Base-by-base conservation (phyloP, 2,113 vertebrate genomes). In the Pituophis catenifer region DNA sequence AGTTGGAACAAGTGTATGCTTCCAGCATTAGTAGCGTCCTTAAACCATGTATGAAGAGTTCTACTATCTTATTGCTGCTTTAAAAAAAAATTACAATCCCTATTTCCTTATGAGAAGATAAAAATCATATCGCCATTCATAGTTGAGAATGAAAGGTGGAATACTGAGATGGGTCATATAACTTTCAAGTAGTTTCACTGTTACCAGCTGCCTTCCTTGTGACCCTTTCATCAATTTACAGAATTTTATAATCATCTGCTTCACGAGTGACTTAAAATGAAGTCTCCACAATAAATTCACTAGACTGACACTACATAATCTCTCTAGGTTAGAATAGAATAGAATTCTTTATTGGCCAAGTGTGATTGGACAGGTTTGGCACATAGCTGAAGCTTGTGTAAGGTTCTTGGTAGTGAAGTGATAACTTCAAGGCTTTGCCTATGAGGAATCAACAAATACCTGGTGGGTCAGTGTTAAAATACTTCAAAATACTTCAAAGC, bases 191-290 rank as follows among this genome's bases (percentile, higher is more conserved):
- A 92, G 57, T 55, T 89, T 92, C 24, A 57, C 90, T 86, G 91
- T 91, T 95, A 92, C 62, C 58, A 92, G 86, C 26, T 95, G 94
- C 90, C 94, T 94, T 94, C 88, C 94, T 55, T 52, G 87, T 94
- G 96, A 96, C 95, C 95, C 93, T 93, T 95, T 91, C 50, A 44
- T 88, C 93, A 54, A 75, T 59, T 89, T 87, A 57, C 50, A 48
- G 52, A 70, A 38, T 90, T 85, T 90, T 48, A 57, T 57, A 54
- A 88, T 91, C 94, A 95, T 90, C 96, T 95, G 91, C 90, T 91
- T 90, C 90, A 90, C 90, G 55, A 92, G 54, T 10, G 95, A 29
- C 88, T 92, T 59, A 48, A 90, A 93, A 94, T 95, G 94, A 75
- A 95, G 62, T 54, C 88, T 95, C 52, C 0, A 0, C 17, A 86